Conservation (phyloP, 2,888 invertebrate species). For the Alloplasta piceator region DNA sequence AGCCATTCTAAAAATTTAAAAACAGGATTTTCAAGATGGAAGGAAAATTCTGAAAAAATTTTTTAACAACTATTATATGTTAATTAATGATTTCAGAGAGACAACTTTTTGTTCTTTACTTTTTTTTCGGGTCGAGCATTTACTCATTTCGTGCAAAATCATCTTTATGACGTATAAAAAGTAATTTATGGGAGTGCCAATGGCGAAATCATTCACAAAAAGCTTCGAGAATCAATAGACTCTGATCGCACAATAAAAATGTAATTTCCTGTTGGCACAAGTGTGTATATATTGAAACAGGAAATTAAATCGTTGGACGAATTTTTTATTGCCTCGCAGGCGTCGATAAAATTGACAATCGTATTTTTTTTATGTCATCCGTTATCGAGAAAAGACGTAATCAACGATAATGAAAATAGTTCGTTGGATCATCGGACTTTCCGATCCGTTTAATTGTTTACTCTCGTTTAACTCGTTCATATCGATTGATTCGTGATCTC, state of each 20-base stretch:
- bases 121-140: background rate
- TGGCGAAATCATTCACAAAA: conserved; percentile 1
- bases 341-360: background rate
- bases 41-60: no score
- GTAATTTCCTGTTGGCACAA: conserved; percentile 22
- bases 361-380: background rate
- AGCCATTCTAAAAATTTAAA: no score
- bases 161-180: background rate
- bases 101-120: background rate
- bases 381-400: background rate
- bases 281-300: background rate
- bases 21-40: no score
- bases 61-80: no score
- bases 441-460: conserved; percentile 35
- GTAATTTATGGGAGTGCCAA: background rate
- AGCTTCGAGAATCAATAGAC: conserved; percentile 3
- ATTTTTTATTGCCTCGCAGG: background rate
- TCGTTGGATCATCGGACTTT: conserved; percentile 5
- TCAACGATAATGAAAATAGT: background rate
- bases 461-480: conserved; percentile 1
- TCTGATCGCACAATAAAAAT: background rate
- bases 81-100: no score
- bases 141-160: background rate
- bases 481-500: conserved; percentile 55
- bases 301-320: background rate